These are phyloP conservation scores for Oreohelix idahoensis DNA, from an alignment of 1,140 invertebrate genomes.

Conservation along the genomic window DNA sequence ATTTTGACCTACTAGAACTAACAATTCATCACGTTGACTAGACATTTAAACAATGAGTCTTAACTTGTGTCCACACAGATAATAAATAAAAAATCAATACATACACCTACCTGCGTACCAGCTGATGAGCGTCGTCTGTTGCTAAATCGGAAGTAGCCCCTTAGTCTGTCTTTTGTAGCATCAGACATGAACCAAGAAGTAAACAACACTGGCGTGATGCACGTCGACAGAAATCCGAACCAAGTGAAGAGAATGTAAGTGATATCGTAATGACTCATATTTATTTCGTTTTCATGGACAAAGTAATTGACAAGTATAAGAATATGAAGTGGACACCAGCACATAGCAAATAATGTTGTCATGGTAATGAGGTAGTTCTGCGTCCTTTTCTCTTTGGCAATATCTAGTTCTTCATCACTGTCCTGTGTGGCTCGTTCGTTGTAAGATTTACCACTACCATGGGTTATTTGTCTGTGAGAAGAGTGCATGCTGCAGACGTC, in stretches of 20 bases:
- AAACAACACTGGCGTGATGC: constrained; percentile 80
- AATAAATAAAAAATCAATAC: too few species aligned
- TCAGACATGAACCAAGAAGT: constrained; percentile 80
- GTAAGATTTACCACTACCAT: constrained; percentile 38
- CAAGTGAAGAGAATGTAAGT: constrained; percentile 81
- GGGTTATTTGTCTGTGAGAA: constrained; percentile 16
- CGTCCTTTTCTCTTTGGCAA: constrained; percentile 79
- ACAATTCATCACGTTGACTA: too few species aligned
- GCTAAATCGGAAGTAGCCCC: constrained; percentile 79
- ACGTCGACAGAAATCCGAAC: constrained; percentile 81
- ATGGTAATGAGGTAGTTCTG: constrained; percentile 81
- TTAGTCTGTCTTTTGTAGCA: constrained; percentile 78
- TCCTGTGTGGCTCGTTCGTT: constrained; percentile 58
- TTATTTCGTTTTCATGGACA: constrained; percentile 81
- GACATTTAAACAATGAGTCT: too few species aligned
- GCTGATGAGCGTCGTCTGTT: constrained; percentile 47
- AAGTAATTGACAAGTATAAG: constrained; percentile 79
- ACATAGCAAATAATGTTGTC: constrained; percentile 79
- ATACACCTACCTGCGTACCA: constrained; percentile 1
- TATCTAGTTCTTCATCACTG: constrained; percentile 79
- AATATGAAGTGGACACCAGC: constrained; percentile 81
- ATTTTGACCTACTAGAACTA: too few species aligned
- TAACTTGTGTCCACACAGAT: too few species aligned
- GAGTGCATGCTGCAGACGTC: not conserved
- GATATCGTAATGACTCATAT: constrained; percentile 80